Conservation (phyloP, 92 coral and sea anemone species). For the Meandrina meandrites region DNA sequence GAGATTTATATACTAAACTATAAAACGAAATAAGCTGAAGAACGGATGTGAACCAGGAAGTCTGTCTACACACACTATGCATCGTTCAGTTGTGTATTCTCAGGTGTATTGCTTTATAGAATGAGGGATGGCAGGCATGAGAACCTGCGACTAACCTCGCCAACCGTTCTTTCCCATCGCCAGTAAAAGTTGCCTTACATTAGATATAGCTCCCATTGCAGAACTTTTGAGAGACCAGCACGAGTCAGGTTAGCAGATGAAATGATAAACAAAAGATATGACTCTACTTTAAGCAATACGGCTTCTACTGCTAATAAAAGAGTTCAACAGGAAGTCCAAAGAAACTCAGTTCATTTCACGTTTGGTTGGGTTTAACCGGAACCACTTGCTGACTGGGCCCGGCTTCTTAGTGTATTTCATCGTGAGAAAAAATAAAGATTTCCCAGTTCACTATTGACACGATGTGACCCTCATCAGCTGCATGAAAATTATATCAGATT, state of each 20-base stretch:
- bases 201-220: neutral
- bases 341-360: neutral
- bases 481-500: neutral
- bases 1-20: neutral
- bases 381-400: neutral
- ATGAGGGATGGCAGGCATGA: neutral
- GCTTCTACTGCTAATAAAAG: neutral
- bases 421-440: neutral
- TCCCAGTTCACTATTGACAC: neutral
- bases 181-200: neutral
- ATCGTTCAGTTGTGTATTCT: neutral
- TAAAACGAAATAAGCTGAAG: neutral
- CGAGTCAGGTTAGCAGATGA: neutral
- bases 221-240: neutral
- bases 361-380: conserved; percentile 5
- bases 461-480: neutral
- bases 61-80: neutral
- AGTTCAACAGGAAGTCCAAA: conserved; percentile 33
- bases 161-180: neutral
- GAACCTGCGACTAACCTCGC: neutral
- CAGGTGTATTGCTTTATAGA: too few species aligned
- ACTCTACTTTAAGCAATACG: neutral
- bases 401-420: neutral
- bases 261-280: neutral
- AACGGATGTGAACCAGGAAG: neutral